Conservation (phyloP, 2,797 vertebrate species). For the Malurus splendens region DNA sequence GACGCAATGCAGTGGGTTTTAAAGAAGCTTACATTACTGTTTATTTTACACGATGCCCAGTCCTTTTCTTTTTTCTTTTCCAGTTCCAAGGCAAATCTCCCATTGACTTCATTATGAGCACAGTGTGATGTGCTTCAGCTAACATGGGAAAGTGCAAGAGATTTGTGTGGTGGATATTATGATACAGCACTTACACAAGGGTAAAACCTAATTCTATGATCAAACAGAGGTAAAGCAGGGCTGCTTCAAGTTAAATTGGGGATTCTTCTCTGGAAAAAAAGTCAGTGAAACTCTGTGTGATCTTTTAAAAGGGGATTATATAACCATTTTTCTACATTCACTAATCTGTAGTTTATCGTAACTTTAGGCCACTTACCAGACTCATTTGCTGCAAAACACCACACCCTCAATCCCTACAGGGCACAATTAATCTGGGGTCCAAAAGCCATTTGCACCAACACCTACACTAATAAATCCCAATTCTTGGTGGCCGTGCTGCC, state of each 20-base stretch:
- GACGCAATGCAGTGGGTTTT: constrained; percentile 7
- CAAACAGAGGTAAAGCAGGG: not conserved
- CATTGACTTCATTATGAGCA: not conserved
- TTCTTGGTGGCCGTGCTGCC: not conserved
- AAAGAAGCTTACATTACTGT: constrained; percentile 1
- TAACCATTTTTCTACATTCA: not conserved
- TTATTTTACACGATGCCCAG: not conserved
- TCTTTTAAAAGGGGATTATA: not conserved
- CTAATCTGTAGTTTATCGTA: not conserved
- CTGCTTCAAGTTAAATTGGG: not conserved
- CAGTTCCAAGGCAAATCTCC: not conserved
- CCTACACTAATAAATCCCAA: not conserved
- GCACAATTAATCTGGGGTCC: not conserved
- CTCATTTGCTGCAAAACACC: not conserved
- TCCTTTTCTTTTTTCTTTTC: not conserved
- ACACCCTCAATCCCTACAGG: not conserved
- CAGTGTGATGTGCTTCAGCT: not conserved
- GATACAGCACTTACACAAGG: not conserved
- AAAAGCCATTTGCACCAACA: not conserved
- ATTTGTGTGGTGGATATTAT: not conserved
- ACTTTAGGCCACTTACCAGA: not conserved
- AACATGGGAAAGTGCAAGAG: not conserved
- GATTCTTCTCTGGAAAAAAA: not conserved
- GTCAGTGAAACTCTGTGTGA: not conserved
- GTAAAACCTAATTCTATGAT: not conserved